Evolutionary conservation across 1,140 invertebrate genomes (phyloP).

Genomic region (Odontomachus brunneus): DNA sequence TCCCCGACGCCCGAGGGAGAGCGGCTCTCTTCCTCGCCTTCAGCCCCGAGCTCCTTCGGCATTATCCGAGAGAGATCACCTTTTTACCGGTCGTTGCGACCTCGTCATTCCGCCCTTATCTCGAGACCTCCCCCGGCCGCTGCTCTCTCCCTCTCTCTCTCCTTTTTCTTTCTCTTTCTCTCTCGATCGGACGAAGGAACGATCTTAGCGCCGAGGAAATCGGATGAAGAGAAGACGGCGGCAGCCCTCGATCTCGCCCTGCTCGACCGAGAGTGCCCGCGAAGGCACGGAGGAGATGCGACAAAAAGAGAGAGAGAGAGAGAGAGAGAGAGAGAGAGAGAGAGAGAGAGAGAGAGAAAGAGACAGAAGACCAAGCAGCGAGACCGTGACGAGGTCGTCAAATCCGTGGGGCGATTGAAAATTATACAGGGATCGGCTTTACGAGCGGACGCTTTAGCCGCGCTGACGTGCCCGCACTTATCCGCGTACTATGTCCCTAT

Average conservation of each 20-base stretch:
- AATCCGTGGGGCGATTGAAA: conserved; percentile 85
- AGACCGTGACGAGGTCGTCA: conserved; percentile 84
- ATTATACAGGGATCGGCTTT: conserved; percentile 86
- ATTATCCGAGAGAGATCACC: conserved; percentile 84
- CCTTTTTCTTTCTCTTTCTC: too few species aligned
- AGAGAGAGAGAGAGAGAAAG: conserved; percentile 61
- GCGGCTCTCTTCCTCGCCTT: conserved; percentile 37
- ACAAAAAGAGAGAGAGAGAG: too few species aligned
- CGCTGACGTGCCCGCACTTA: conserved; percentile 74
- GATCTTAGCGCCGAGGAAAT: conserved; percentile 55
- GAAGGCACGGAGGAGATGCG: conserved; percentile 1
- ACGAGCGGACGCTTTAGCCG: conserved; percentile 80
- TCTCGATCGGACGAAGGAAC: conserved; percentile 44
- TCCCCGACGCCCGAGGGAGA: conserved; percentile 73
- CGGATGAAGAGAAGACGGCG: conserved; percentile 63
- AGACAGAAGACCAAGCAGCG: conserved; percentile 19
- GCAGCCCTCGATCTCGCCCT: conserved; percentile 32
- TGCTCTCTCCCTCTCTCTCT: background rate
- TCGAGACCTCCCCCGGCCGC: conserved; percentile 74
- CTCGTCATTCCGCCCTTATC: conserved; percentile 85
- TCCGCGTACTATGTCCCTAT: conserved; percentile 53
- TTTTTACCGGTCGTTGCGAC: conserved; percentile 86
- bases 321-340: conserved; percentile 59
- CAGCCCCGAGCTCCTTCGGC: conserved; percentile 64
- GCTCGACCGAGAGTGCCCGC: background rate